Percentiles rank a stretch among this genome's conserved stretches.
Conservation (phyloP, 1,140 invertebrate genomes). For the Musca domestica region DNA sequence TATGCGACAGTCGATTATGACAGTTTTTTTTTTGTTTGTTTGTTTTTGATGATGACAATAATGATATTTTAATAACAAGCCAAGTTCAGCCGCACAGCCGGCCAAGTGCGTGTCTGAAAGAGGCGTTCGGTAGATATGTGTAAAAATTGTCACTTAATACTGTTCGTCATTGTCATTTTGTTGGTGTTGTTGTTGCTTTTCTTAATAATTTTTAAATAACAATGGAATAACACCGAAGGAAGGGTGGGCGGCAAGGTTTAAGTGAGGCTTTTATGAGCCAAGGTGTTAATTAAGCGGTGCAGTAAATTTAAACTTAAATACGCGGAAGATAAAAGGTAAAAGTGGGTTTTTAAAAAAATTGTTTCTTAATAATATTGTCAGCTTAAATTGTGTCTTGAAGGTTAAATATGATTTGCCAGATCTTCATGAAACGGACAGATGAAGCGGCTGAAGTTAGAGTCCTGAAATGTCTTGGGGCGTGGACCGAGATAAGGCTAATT, state of each 20-base stretch:
- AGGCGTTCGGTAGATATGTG: not conserved
- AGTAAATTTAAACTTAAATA: too few relatives aligned
- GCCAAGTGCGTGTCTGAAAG: not conserved
- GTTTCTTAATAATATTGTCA: too few relatives aligned
- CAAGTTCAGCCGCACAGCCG: not conserved
- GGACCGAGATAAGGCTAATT: too few relatives aligned
- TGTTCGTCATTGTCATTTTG: not conserved
- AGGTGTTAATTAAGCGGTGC: too few relatives aligned
- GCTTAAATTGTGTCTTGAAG: too few relatives aligned
- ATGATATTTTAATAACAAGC: not conserved
- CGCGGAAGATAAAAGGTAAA: too few relatives aligned
- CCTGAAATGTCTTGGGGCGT: too few relatives aligned
- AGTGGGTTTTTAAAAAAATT: too few relatives aligned
- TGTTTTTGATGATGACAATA: not conserved
- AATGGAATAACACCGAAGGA: not conserved
- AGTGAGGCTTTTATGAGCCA: not conserved
- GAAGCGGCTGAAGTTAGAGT: too few relatives aligned
- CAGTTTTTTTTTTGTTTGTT: not conserved
- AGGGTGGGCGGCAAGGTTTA: not conserved
- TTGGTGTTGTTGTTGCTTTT: not conserved
- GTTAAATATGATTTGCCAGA: too few relatives aligned
- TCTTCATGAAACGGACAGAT: too few relatives aligned
- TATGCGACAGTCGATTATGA: not conserved
- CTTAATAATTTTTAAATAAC: not conserved
- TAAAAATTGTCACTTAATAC: conserved; percentile 12